phyloP scores from a whole-genome alignment of 2,888 invertebrate genomes.

The Hyalella azteca region DNA sequence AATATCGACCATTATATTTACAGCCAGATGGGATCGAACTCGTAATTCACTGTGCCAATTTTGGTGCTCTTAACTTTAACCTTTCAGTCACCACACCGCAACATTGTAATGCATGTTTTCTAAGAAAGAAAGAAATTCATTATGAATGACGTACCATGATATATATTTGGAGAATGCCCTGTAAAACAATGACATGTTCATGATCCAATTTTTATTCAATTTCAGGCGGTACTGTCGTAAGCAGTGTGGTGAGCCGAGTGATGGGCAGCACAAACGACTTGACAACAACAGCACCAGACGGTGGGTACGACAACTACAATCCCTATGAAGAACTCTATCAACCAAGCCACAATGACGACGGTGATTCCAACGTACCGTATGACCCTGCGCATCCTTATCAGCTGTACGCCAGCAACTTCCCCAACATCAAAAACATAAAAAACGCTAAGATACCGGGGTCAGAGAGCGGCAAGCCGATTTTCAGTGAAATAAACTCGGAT shows the following conservation, averaged over 20 bases:
- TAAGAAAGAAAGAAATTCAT: too few species aligned
- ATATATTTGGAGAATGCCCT: too few species aligned
- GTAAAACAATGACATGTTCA: too few species aligned
- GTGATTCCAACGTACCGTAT: not conserved
- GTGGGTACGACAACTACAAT: not conserved
- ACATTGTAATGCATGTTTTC: too few species aligned
- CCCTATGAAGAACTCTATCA: not conserved
- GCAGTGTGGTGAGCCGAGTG: slow-evolving; percentile 39
- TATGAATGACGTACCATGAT: too few species aligned
- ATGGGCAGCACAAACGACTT: slow-evolving; percentile 35
- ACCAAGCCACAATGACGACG: not conserved
- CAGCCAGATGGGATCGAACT: too few species aligned
- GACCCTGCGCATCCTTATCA: slow-evolving; percentile 7
- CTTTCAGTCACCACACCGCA: too few species aligned
- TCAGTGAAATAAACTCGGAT: not conserved
- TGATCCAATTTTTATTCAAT: too few species aligned
- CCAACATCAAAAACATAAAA: slow-evolving; percentile 23
- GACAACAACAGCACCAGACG: not conserved
- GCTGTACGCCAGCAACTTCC: slow-evolving; percentile 18
- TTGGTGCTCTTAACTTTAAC: too few species aligned
- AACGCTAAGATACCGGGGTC: slow-evolving; percentile 13
- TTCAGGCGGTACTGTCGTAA: slow-evolving; percentile 28
- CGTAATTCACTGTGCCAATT: too few species aligned
- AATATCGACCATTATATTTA: too few species aligned
- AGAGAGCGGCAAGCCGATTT: not conserved